Conservation (phyloP, 1,140 invertebrate species). For the Papilio polyxenes region DNA sequence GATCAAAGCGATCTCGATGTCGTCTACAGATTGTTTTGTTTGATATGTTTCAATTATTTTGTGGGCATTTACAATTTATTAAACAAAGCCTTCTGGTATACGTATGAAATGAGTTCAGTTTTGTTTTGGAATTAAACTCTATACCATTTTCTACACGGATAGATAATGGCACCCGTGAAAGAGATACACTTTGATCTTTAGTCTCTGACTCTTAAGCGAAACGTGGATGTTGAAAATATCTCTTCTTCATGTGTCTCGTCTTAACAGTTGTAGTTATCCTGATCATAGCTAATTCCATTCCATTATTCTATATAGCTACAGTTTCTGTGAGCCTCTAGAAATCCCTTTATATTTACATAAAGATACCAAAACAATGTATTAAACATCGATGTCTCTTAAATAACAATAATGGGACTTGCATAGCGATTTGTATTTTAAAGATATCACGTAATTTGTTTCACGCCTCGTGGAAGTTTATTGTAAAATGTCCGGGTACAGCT, state of each 20-base stretch:
- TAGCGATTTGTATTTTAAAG: conserved; percentile 34
- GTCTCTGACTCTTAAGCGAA: too few relatives aligned
- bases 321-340: not conserved
- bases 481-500: conserved; percentile 52
- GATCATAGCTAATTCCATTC: not conserved
- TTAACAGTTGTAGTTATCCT: not conserved
- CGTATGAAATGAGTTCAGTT: not conserved
- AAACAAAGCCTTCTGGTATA: not conserved
- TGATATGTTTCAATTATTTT: conserved; percentile 11
- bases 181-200: too few relatives aligned
- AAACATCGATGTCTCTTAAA: conserved; percentile 31
- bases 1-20: conserved; percentile 13
- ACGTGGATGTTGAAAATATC: too few relatives aligned
- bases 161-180: too few relatives aligned
- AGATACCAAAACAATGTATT: not conserved
- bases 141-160: too few relatives aligned
- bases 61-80: not conserved
- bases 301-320: not conserved
- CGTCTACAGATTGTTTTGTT: conserved; percentile 20
- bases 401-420: conserved; percentile 26
- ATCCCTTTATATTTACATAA: not conserved
- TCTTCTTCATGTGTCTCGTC: too few relatives aligned
- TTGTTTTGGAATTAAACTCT: not conserved
- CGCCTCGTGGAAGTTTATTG: conserved; percentile 20
- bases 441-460: conserved; percentile 32